Evolutionary conservation across 2,888 invertebrate species (phyloP), one percentile per base, ranked within the genome.

Genomic region (Diaperis boleti): DNA sequence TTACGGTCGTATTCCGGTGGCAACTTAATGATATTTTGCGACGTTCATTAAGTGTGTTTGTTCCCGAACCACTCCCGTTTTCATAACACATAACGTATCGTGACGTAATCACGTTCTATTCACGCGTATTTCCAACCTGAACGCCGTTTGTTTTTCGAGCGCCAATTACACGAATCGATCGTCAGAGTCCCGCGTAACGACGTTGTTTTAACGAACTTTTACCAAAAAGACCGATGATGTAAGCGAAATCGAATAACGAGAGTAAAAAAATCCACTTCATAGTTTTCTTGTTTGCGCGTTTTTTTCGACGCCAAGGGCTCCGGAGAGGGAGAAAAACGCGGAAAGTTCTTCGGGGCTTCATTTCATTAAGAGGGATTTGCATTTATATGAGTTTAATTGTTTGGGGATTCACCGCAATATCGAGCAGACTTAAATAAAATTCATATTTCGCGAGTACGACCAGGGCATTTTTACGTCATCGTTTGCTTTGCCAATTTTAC

Each of bases 11-110:
- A 59, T 67, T 66, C 66, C 69, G 67, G 69, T 69, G 70, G 70
- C 71, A 73, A 72, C 75, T 76, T 79, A 79, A 77, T 78, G 77
- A 79, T 76, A 77, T 78, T 79, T 78, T 77, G 76, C 74, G 72
- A 75, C 73, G 78, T 79, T 79, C 79, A 78, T 79, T 79, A 79
- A 78, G 78, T 73, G 75, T 77, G 76, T 78, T 79, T 79, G 79
- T 79, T 78, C 73, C 71, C 62, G 69, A 70, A 72, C 71, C 74
- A 69, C 72, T 69, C 72, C 72, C 59, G 62, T 54, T 63, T 62
- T 45, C 50, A 62, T 57, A 59, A 44, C 45, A 49, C 62, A 64
- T 47, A 44, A 37, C 59, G 20, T 63, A 26, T 54, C 49, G 56
- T 64, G 64, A 64, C 60, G 64, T 60, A 64, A 64, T 64, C 60